These are phyloP conservation scores for Dasypus novemcinctus DNA, from an alignment of 2,113 vertebrate genomes.

Conservation along the genomic window DNA sequence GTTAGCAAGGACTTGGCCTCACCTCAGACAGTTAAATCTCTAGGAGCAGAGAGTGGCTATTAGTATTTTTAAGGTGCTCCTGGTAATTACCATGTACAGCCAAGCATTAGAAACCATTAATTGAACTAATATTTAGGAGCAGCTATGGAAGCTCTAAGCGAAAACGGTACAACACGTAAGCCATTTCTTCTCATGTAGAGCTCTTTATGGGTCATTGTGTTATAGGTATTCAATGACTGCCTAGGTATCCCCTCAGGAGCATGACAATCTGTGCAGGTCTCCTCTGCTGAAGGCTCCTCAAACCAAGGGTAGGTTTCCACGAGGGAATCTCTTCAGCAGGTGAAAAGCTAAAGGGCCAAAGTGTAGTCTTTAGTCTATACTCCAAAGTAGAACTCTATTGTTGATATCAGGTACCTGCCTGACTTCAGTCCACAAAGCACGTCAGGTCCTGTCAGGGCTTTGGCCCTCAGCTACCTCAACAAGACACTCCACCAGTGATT, in stretches of 20 bases:
- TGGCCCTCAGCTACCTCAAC: background rate
- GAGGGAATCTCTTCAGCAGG: background rate
- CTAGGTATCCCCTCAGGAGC: background rate
- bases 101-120: background rate
- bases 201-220: background rate
- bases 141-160: background rate
- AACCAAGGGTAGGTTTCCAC: background rate
- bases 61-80: background rate
- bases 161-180: background rate
- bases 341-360: background rate
- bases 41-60: background rate
- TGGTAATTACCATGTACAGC: background rate
- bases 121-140: background rate
- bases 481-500: background rate
- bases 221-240: background rate
- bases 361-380: background rate
- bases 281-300: background rate
- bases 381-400: background rate
- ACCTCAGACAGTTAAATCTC: background rate
- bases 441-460: background rate
- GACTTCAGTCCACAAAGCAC: background rate
- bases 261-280: background rate
- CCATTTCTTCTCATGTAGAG: background rate
- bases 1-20: background rate
- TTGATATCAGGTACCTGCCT: fast-evolving